Conservation (phyloP, 2,113 vertebrate genomes). For the Turdus rufiventris region DNA sequence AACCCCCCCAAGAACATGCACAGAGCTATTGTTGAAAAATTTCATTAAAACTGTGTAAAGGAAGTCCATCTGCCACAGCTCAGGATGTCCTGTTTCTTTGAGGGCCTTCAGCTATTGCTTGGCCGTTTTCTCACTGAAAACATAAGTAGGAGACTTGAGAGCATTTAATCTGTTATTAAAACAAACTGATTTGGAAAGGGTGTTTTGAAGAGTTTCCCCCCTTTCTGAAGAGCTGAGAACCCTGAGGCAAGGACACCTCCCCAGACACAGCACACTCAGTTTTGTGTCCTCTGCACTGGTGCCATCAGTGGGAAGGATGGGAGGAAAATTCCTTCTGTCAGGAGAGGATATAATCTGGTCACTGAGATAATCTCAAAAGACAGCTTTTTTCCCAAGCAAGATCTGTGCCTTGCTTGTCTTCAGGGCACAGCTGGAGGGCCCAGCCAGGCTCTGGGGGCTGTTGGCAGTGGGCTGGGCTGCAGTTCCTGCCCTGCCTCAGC, state of each 20-base stretch:
- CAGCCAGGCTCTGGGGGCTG: not conserved
- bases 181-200: not conserved
- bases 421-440: not conserved
- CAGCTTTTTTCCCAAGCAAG: not conserved
- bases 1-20: not conserved
- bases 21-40: slow-evolving; percentile 13
- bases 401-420: not conserved
- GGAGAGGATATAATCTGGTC: not conserved
- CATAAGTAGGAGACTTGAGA: not conserved
- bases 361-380: not conserved
- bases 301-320: not conserved
- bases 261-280: not conserved
- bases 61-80: slow-evolving; percentile 40
- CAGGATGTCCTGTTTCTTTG: slow-evolving; percentile 62
- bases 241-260: not conserved
- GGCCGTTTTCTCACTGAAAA: slow-evolving; percentile 18
- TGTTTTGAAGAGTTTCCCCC: not conserved
- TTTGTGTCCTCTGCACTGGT: not conserved
- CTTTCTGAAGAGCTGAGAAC: not conserved
- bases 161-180: not conserved
- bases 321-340: not conserved
- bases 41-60: not conserved
- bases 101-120: not conserved
- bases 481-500: not conserved
- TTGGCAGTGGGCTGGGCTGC: not conserved